Percentiles rank a stretch among this genome's conserved stretches.
These are phyloP conservation scores for Uloborus diversus DNA, from an alignment of 1,140 invertebrate genomes.

Conservation along the genomic window DNA sequence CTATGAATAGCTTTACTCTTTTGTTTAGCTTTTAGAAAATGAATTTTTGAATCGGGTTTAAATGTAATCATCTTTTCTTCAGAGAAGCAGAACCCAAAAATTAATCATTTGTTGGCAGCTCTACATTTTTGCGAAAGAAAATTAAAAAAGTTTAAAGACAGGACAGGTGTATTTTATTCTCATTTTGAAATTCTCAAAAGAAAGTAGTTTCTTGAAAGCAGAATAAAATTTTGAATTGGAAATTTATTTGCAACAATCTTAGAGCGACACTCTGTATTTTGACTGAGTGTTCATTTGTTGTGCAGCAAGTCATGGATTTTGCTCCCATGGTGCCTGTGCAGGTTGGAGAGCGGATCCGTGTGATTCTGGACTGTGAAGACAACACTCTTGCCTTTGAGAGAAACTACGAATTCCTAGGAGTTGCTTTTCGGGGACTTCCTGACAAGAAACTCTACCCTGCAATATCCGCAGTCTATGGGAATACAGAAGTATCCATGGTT, in stretches of 20 bases:
- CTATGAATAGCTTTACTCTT: no score
- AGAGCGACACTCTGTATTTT: slow-evolving; percentile 51
- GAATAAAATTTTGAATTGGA: slow-evolving; percentile 25
- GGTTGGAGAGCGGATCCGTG: slow-evolving; percentile 95
- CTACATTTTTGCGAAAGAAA: no score
- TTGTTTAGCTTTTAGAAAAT: no score
- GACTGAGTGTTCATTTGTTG: slow-evolving; percentile 48
- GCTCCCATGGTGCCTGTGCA: slow-evolving; percentile 67
- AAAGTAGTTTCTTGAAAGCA: slow-evolving; percentile 4
- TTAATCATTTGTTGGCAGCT: no score
- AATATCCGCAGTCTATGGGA: slow-evolving; percentile 97
- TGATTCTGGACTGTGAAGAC: slow-evolving; percentile 97
- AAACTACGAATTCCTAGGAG: slow-evolving; percentile 97
- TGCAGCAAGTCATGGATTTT: slow-evolving; percentile 56
- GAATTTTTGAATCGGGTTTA: no score
- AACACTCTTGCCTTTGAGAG: slow-evolving; percentile 98
- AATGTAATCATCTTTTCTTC: no score
- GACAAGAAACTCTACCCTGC: slow-evolving; percentile 94
- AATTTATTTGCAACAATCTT: slow-evolving; percentile 50
- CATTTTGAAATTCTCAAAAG: no score
- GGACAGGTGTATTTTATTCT: no score
- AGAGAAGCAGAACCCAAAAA: no score
- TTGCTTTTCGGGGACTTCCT: slow-evolving; percentile 95
- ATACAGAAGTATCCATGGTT: slow-evolving; percentile 99
- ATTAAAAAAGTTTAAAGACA: no score